Base-by-base conservation (phyloP, 2,113 vertebrate species). In the Brachyhypopomus occidentalis region DNA sequence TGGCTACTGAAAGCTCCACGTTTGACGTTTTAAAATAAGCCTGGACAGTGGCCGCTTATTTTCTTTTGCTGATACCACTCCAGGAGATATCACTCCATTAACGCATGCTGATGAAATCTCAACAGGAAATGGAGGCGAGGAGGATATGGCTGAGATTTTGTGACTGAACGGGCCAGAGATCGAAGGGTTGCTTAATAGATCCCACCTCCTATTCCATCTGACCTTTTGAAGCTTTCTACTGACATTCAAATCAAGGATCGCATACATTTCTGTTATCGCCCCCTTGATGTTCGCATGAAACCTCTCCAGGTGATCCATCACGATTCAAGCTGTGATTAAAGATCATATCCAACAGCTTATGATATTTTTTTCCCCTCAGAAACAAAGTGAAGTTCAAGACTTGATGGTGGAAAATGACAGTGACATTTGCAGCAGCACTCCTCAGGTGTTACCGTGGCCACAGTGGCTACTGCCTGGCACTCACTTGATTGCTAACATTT, bases 361-460 rank as follows among this genome's bases (percentile, higher is more conserved):
- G 30, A 36, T 41, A 1, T 67, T 66, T 66, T 36, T 66, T 17
- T 66, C 14, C 34, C 23, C 72, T 60, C 20, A 60, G 22, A 55
- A 78, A 25, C 52, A 38, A 58, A 11, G 2, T 23, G n/a, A 59
- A 27, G 67, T 30, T 55, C 67, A 48, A 55, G 55, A 58, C 27
- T 71, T 23, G 48, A 27, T 55, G 16, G 38, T 67, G 23, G 72
- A 56, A 79, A 74, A 82, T 72, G 38, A 67, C 41, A 23, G 20
- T 75, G 77, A 75, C 71, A 87, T 84, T 86, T 84, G 79, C 69
- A 34, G 38, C 34, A 72, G 58, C 72, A 55, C 80, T 62, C 56
- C 20, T 79, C 45, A 70, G 73, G 34, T 79, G 64, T 58, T 70
- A 72, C 52, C 69, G 38, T 23, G 59, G 66, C 75, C 60, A 78